phyloP scores from a whole-genome alignment of 92 coral and sea anemone genomes.

The Palythoa heliodiscus region DNA sequence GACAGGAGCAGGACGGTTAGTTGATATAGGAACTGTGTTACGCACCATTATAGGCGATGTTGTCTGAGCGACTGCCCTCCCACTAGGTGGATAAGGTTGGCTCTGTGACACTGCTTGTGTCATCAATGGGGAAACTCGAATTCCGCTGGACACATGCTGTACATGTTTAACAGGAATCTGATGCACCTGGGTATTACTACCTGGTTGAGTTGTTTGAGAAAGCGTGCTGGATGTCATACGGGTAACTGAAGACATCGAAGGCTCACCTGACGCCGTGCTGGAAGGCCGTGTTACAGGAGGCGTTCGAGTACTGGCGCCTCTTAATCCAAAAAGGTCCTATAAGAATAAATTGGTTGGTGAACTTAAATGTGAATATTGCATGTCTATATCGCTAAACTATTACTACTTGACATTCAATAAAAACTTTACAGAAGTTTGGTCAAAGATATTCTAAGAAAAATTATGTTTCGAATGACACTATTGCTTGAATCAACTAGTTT shows the following conservation, averaged over 20 bases:
- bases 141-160: slow-evolving; percentile 33
- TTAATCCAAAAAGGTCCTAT: background rate
- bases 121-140: slow-evolving; percentile 15
- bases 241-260: background rate
- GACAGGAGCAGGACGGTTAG: slow-evolving; percentile 75
- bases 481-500: background rate
- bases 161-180: background rate
- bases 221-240: slow-evolving; percentile 30
- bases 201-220: slow-evolving; percentile 3
- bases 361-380: background rate
- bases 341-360: background rate
- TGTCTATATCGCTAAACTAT: background rate
- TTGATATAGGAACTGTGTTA: slow-evolving; percentile 26
- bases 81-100: background rate
- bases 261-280: slow-evolving; percentile 6
- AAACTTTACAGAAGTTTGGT: background rate
- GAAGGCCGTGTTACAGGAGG: slow-evolving; percentile 25
- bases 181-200: background rate
- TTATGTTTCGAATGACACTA: background rate
- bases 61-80: slow-evolving; percentile 1
- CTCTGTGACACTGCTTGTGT: slow-evolving; percentile 6
- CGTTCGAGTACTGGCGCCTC: slow-evolving; percentile 1
- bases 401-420: background rate
- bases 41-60: background rate
- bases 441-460: background rate